Evolutionary conservation across 2,797 vertebrate genomes (phyloP), one percentile per base, ranked within the genome.

Genomic region (Eutrigla gurnardus): DNA sequence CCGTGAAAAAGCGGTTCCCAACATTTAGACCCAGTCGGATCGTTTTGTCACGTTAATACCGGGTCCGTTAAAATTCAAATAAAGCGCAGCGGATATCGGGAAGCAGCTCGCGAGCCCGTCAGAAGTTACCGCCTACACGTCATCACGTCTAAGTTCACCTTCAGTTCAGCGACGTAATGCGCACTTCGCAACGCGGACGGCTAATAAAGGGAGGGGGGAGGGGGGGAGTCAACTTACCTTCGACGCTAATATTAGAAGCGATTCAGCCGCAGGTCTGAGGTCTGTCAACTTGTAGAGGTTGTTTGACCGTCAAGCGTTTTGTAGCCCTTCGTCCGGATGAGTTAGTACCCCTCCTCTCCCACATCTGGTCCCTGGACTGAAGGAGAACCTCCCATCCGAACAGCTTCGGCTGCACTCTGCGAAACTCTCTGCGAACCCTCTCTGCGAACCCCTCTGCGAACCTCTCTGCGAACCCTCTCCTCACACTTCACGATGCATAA

Each of bases 301-400:
- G 3, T 42, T 42, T 53, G 75, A 81, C 61, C 75, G 72, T 85
- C 84, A 85, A 86, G 82, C 70, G 50, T 73, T 77, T 80, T 54
- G 75, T 3, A 65, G 78, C 79, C 64, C 73, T 10, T 65, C 25
- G 77, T 73, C 47, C 63, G 78, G 67, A 64, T n/a, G 75, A 47
- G 70, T 54, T 18, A 49, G 77, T 36, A 68, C 63, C 84, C 86
- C 86, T 88, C 89, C 85, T 91, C 89, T 86, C 74, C 39, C 80
- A 78, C 87, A 90, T 91, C 90, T 89, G 87, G 62, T 80, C 83
- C 83, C 55, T 33, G 7, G 75, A 59, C 68, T 64, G 47, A 46
- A 47, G 75, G 79, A 88, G 88, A 0, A 73, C 89, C 90, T 92
- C 87, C 87, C 86, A 83, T 89, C 73, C 84, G 58, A 73, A 68